Conservation (phyloP, 2,113 vertebrate species). For the Lycaon pictus region DNA sequence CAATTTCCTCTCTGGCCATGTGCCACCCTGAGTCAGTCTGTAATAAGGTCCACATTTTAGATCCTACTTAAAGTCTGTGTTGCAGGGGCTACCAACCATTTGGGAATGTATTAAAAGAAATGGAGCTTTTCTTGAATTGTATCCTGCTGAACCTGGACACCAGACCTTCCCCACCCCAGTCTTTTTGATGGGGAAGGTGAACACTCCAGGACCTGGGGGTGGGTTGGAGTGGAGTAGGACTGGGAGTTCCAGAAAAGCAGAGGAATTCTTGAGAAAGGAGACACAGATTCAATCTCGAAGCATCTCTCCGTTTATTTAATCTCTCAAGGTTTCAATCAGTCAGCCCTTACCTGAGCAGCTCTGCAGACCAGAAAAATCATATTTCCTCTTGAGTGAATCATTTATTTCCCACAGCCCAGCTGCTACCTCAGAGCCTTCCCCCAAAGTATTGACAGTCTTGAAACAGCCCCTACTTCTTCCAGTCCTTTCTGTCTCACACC, state of each 20-base stretch:
- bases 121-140: neutral
- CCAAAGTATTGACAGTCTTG: neutral
- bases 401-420: conserved; percentile 31
- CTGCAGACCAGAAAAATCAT: neutral
- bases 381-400: conserved; percentile 54
- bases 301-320: neutral
- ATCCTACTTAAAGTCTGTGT: neutral
- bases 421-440: neutral
- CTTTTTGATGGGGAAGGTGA: neutral
- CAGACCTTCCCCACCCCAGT: neutral
- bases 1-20: conserved; percentile 43
- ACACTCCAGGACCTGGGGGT: neutral
- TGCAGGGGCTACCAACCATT: accelerated
- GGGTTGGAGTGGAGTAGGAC: accelerated
- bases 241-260: neutral
- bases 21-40: neutral
- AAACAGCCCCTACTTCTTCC: neutral
- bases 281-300: neutral
- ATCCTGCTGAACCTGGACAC: neutral
- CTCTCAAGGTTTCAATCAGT: conserved; percentile 58
- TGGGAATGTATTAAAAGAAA: neutral
- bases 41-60: neutral
- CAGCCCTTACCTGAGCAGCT: neutral
- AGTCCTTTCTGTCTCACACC: neutral
- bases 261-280: neutral